Evolutionary conservation across 2,888 invertebrate species (phyloP), one percentile per base, ranked within the genome.

Genomic region (Margaritifera margaritifera): DNA sequence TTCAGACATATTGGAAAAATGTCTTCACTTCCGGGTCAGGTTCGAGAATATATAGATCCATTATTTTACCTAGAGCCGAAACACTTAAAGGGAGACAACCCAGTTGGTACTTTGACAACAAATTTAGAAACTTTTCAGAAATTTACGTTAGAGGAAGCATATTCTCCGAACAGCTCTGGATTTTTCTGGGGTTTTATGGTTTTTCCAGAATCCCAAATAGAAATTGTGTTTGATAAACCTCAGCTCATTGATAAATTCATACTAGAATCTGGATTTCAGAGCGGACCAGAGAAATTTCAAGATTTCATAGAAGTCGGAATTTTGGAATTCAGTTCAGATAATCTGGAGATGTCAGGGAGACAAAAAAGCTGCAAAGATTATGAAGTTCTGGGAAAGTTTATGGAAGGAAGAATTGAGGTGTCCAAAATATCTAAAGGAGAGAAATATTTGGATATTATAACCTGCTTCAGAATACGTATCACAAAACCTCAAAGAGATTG

Each of bases 91-190:
- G 69, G 62, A 51, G 58, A 56, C 52, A 87, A 89, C 74, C 89
- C 89, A 1, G 74, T 82, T 15, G 89, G 88, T 0, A 80, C 81
- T 31, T 71, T 90, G 6, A 75, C 85, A 50, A 87, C 88, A 11
- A 84, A 84, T 50, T 82, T 89, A 73, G 66, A 77, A 25, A 71
- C 80, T n/a, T 86, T 87, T 74, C 78, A 81, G 52, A 78, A 80
- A 20, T 83, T 85, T 72, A 72, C 79, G 25, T 82, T 87, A 0
- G 80, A 84, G 50, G 78, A 84, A 15, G 87, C 88, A n/a, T 90
- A 89, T 64, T 22, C 31, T 6, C 18, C 8, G 20, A 15, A 22
- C 19, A 50, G 53, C 1, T 58, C 25, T 5, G 20, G 24, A 1
- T 56, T 63, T 19, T 75, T 68, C 64, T 72, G 72, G 72, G 68